phyloP scores from a whole-genome alignment of 1,140 invertebrate genomes.

The Brachystomella parvula region DNA sequence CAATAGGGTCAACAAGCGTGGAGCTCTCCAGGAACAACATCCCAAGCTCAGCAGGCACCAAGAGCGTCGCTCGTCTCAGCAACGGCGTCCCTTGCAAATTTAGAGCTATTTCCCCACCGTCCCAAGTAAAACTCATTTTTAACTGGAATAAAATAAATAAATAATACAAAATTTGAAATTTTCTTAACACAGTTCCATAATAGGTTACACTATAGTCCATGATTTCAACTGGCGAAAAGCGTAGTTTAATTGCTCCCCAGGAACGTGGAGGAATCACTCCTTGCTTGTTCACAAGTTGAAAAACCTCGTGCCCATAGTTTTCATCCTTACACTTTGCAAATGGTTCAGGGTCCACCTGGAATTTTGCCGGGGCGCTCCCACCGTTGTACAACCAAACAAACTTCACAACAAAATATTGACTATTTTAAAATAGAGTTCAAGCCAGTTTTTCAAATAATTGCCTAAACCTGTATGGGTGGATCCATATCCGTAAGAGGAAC shows the following conservation, averaged over 20 bases:
- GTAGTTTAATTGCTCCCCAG: constrained; percentile 7
- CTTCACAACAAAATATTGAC: neutral
- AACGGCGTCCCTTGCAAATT: neutral
- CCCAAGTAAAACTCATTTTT: neutral
- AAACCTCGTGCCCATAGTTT: constrained; percentile 7
- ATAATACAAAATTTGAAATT: neutral
- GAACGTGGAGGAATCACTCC: constrained; percentile 6
- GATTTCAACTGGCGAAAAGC: constrained; percentile 14
- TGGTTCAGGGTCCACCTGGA: constrained; percentile 11
- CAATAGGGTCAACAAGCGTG: neutral
- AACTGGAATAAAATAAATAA: neutral
- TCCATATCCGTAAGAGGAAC: constrained; percentile 11
- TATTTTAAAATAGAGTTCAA: neutral
- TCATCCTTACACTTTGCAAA: constrained; percentile 14
- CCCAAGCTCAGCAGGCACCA: neutral
- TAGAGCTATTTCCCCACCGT: neutral
- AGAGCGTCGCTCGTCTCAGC: neutral
- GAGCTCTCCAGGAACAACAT: neutral
- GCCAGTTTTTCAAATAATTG: constrained; percentile 2
- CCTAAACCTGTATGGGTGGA: constrained; percentile 13
- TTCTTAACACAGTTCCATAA: neutral
- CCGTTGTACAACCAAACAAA: constrained; percentile 20
- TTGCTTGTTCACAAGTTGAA: constrained; percentile 9
- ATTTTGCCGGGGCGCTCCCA: constrained; percentile 1
- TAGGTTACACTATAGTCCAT: constrained; percentile 10